Evolutionary conservation across 2,113 vertebrate genomes (phyloP).

Genomic region (Scytalopus superciliaris): DNA sequence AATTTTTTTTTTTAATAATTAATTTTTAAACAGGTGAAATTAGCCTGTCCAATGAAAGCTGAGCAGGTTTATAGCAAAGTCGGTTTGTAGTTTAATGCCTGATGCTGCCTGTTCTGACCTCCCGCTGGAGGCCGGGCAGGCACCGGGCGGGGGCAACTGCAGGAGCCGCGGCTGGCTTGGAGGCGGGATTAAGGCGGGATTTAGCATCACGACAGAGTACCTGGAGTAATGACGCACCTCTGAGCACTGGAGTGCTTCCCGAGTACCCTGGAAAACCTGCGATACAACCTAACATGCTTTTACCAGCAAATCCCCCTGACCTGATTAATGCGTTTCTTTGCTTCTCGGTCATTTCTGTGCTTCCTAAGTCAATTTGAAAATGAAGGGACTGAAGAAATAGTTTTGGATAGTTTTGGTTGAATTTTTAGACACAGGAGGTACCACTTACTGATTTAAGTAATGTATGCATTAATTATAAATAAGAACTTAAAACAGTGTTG

Average conservation of each 20-base stretch:
- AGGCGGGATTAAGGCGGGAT: fast-evolving
- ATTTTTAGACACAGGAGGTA: background rate
- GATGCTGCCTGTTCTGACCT: background rate
- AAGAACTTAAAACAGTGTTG: background rate
- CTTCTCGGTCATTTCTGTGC: background rate
- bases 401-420: background rate
- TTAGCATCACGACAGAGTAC: no score
- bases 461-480: background rate
- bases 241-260: no score
- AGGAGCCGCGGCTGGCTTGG: no score
- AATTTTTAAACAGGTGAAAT: background rate
- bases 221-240: no score
- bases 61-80: fast-evolving
- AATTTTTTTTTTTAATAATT: background rate
- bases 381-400: background rate
- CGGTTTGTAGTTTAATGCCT: background rate
- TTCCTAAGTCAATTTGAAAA: background rate
- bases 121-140: no score
- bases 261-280: background rate
- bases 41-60: background rate
- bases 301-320: background rate
- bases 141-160: no score
- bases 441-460: background rate
- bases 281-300: no score
- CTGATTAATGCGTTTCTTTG: background rate